Base-by-base conservation (phyloP, 2,113 vertebrate genomes). In the Pandion haliaetus region DNA sequence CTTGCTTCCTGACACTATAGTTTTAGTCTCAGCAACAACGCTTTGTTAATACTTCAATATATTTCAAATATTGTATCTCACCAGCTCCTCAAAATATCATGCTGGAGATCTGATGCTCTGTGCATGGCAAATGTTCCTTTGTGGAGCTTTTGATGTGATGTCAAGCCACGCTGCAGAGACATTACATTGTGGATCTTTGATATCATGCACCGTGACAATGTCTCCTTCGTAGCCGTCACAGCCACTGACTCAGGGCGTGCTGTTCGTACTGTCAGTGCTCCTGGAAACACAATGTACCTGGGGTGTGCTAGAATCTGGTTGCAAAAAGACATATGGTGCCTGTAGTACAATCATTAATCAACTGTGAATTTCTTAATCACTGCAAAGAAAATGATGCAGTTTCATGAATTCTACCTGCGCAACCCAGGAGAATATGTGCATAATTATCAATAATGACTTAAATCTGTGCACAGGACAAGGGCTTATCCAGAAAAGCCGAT, bases 291-390 rank as follows among this genome's bases (percentile, higher is more conserved):
- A 6, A 21, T 4, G 36, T 82, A 92, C 77, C 96, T 81, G 92
- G 94, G 85, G 82, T 65, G 89, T 88, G 97, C 86, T 88, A 93
- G 88, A 94, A 86, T 34, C 66, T 66, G 82, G 71, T 87, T 94
- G 91, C 8, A 12, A 95, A 96, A 97, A 96, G 93, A 89, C 85
- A 94, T 89, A 86, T 36, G 85, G 91, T 95, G 92, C 91, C 69
- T 90, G 74, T 79, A 59, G 80, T 28, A 67, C 84, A 92, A 90
- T 88, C 91, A 95, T 94, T 85, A 98, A 96, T 98, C 96, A 98
- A 90, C 93, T 59, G n/a, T 58, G 92, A 92, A 88, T 96, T 97
- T 97, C 88, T 94, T 97, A 96, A 95, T 95, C 91, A 96, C 93
- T 80, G 95, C 25, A 28, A 96, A 96, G 91, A 95, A 95, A 97